Evolutionary conservation across 2,113 vertebrate species (phyloP), one percentile per base, ranked within the genome.

Genomic region (Psammodynastes pulverulentus): DNA sequence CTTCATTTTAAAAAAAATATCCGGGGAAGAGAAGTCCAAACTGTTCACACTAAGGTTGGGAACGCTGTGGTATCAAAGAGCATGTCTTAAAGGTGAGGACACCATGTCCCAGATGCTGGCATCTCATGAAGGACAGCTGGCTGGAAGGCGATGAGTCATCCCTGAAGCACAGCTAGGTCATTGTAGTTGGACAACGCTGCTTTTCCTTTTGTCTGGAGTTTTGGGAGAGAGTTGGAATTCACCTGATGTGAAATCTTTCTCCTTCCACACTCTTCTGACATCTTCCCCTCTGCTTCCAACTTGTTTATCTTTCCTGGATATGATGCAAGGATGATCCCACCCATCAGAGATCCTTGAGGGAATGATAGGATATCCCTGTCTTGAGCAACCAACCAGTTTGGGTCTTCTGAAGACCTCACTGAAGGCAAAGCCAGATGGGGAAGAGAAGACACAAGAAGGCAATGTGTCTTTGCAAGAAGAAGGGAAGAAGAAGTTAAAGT

Each of bases 71-170:
- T 58, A 84, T 91, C 90, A 88, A 90, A 92, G 91, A 89, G 67
- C 0, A 0, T 67, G 3, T 91, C 86, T 90, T 90, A 89, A 51
- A 51, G 53, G 84, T 19, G 62, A 92, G 93, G 79, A 85, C 93
- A 91, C 2, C 2, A 6, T 54, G 92, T 95, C 88, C 89, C 92
- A 84, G 52, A 17, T 84, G 89, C 89, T 67, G 84, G 87, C 7
- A 43, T 79, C 90, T 53, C 49, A 10, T 79, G 29, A 93, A 84
- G 91, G 87, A 29, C 90, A 90, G 88, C n/a, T 84, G 17, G 1
- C 0, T 49, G 87, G 49, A 17, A 84, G 91, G 43, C 39, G 29
- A 29, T 85, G 91, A 92, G n/a, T 49, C 93, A 53, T 39, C 21
- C 1, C 4, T 51, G 7, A 12, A 43, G 3, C 91, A 58, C 53